Evolutionary conservation across 2,113 vertebrate species (phyloP).

Genomic region (Aviceda subcristata): DNA sequence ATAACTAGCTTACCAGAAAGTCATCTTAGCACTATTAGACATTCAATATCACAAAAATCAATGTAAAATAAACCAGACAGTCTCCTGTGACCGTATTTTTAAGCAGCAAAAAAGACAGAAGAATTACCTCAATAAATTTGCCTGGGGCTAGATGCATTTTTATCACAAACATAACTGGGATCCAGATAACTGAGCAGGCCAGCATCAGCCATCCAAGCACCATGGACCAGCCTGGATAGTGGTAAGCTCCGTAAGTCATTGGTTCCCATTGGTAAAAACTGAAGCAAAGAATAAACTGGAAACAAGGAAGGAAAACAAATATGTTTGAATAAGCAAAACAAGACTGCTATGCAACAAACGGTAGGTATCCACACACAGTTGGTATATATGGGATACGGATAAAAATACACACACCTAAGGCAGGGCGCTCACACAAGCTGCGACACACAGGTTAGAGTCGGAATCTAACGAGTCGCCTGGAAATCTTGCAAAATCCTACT

Average conservation of each 20-base stretch:
- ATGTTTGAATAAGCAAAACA: not conserved
- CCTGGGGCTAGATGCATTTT: slow-evolving; percentile 97
- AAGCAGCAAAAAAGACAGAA: not conserved
- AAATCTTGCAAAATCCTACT: not conserved
- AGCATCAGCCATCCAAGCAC: slow-evolving; percentile 96
- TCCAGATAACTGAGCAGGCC: slow-evolving; percentile 97
- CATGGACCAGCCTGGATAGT: slow-evolving; percentile 98
- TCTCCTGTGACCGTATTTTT: not conserved
- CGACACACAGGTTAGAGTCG: not conserved
- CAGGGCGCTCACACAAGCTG: not conserved
- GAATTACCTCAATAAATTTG: slow-evolving; percentile 86
- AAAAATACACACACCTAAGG: not conserved
- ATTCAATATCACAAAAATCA: not conserved
- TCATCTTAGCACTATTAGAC: not conserved
- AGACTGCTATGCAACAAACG: not conserved
- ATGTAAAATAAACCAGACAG: not conserved
- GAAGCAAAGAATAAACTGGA: slow-evolving; percentile 92
- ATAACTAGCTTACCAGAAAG: slow-evolving; percentile 27
- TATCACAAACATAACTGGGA: slow-evolving; percentile 96
- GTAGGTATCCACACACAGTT: not conserved
- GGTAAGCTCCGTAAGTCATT: slow-evolving; percentile 95
- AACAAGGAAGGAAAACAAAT: not conserved
- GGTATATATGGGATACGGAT: not conserved
- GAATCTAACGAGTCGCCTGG: not conserved
- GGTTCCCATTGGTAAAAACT: slow-evolving; percentile 98